Percentiles rank a stretch among this genome's conserved stretches.
These are phyloP conservation scores for Lysandra coridon DNA, from an alignment of 2,888 invertebrate species.

Conservation along the genomic window DNA sequence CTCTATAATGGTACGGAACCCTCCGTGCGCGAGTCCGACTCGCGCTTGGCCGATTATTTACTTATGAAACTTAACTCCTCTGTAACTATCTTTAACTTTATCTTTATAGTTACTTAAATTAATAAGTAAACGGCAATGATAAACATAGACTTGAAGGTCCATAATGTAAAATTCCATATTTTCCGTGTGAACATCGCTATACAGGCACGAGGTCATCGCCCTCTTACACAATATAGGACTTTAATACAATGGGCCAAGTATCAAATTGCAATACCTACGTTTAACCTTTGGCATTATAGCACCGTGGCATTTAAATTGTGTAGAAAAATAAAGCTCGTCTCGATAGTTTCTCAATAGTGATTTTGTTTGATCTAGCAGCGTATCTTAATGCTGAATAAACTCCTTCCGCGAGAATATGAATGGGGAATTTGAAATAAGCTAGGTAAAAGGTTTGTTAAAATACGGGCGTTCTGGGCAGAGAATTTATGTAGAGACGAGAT, in stretches of 20 bases:
- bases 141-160: not conserved
- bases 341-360: conserved; percentile 16
- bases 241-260: not conserved
- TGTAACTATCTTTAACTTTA: not conserved
- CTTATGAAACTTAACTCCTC: not conserved
- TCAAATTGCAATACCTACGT: not conserved
- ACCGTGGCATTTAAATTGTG: conserved; percentile 27
- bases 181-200: conserved; percentile 7
- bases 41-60: not conserved
- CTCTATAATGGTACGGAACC: too few species aligned
- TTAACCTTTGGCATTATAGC: conserved; percentile 27
- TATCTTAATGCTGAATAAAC: conserved; percentile 15
- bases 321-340: conserved; percentile 30
- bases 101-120: not conserved
- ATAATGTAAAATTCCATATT: conserved; percentile 9
- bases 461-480: not conserved
- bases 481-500: not conserved
- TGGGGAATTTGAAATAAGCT: not conserved
- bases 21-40: too few species aligned
- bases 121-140: not conserved
- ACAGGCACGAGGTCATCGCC: conserved; percentile 7
- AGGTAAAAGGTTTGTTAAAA: not conserved
- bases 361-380: conserved; percentile 18
- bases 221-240: not conserved
- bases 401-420: not conserved